phyloP scores from a whole-genome alignment of 2,888 invertebrate species.

The Thymelicus acteon region DNA sequence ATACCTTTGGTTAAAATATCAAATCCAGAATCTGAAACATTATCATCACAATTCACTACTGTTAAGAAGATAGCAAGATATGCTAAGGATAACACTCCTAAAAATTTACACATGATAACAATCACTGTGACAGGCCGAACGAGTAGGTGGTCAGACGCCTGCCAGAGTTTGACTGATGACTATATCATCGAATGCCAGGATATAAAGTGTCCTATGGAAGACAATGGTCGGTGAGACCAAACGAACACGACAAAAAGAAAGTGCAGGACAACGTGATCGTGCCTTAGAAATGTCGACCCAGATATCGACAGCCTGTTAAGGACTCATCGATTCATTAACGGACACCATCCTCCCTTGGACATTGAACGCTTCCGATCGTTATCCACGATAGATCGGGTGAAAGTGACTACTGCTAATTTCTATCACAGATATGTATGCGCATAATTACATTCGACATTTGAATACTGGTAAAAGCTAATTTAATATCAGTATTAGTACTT shows the following conservation, averaged over 20 bases:
- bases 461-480: conserved; percentile 22
- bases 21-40: conserved; percentile 47
- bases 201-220: conserved; percentile 78
- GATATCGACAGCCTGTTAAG: conserved; percentile 64
- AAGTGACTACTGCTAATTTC: conserved; percentile 55
- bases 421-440: conserved; percentile 23
- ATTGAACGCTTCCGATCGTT: conserved; percentile 59
- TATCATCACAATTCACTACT: conserved; percentile 66
- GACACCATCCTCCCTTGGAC: conserved; percentile 65
- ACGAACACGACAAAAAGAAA: conserved; percentile 76
- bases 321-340: conserved; percentile 76
- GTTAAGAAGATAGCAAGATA: conserved; percentile 66
- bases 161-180: conserved; percentile 72
- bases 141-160: conserved; percentile 44
- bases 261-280: conserved; percentile 78
- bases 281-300: conserved; percentile 75
- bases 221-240: conserved; percentile 78
- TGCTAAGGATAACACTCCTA: conserved; percentile 64
- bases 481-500: not conserved
- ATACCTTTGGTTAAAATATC: conserved; percentile 67
- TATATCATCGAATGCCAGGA: conserved; percentile 70
- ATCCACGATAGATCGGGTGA: conserved; percentile 61
- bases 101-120: conserved; percentile 70
- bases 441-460: conserved; percentile 19
- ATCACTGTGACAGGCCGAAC: conserved; percentile 29